Conservation (phyloP, 2,113 vertebrate species). For the Mellivora capensis region DNA sequence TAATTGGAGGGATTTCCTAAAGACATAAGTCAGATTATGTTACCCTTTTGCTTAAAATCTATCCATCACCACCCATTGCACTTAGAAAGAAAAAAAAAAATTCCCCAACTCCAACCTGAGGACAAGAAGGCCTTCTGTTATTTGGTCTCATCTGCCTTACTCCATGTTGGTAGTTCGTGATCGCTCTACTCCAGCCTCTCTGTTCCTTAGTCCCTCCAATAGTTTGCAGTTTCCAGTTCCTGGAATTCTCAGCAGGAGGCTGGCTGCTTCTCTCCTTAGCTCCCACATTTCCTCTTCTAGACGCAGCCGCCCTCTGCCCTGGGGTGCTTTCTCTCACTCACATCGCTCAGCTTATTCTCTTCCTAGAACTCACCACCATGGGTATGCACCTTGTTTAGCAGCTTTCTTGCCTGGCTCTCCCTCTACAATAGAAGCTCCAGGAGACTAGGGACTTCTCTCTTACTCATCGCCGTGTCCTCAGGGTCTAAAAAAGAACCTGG, state of each 20-base stretch:
- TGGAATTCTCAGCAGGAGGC: neutral
- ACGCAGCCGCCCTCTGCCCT: neutral
- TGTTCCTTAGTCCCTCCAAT: neutral
- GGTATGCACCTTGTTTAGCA: neutral
- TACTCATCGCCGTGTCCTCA: neutral
- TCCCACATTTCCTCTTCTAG: neutral
- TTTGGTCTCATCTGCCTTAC: neutral
- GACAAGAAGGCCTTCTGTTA: neutral
- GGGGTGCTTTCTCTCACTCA: neutral
- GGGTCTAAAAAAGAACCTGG: neutral
- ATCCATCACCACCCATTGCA: neutral
- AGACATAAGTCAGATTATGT: neutral
- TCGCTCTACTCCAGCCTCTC: neutral
- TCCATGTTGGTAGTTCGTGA: accelerated
- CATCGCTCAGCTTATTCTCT: neutral
- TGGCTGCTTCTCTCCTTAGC: neutral
- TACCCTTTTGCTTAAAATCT: neutral
- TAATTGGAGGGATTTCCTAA: neutral
- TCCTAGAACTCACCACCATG: neutral
- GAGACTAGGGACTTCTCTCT: neutral
- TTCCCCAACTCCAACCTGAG: neutral
- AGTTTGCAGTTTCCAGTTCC: neutral
- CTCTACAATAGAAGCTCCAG: neutral
- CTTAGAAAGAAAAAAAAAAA: neutral
- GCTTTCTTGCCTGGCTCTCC: neutral